A percentile compares a stretch with the other conserved stretches of the same genome.
Evolutionary conservation across 2,797 vertebrate species (phyloP).

Genomic region (Aselliscus stoliczkanus): DNA sequence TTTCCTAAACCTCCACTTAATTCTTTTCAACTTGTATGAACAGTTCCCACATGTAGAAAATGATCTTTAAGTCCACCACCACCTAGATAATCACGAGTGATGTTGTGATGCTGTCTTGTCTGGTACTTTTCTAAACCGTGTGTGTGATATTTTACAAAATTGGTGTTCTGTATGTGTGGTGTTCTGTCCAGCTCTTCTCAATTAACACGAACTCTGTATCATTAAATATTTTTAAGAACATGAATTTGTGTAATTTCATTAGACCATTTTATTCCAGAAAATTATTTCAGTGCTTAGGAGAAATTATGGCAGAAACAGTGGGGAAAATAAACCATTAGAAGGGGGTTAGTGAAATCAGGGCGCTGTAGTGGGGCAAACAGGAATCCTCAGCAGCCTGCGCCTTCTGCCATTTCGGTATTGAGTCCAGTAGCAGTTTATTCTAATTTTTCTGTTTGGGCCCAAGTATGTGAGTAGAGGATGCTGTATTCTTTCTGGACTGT

Average conservation of each 20-base stretch:
- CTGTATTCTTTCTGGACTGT: background rate
- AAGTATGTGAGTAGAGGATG: background rate
- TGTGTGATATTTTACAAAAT: no score
- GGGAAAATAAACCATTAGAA: background rate
- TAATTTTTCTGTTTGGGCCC: background rate
- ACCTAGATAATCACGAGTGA: rapidly evolving
- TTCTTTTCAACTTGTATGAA: background rate
- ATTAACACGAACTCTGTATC: background rate
- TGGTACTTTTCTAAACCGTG: rapidly evolving
- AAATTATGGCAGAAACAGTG: background rate
- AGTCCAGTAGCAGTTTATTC: background rate
- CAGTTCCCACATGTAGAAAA: rapidly evolving
- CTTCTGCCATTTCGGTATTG: rapidly evolving
- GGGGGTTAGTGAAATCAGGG: background rate
- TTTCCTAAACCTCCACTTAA: background rate
- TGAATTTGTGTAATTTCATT: background rate
- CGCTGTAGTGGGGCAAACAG: rapidly evolving
- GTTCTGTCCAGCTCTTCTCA: background rate
- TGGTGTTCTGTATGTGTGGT: background rate
- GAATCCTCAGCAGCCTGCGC: background rate
- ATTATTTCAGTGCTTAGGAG: background rate
- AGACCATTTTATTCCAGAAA: background rate
- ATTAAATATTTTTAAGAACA: conserved; percentile 40
- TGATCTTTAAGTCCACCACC: rapidly evolving
- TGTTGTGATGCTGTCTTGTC: rapidly evolving